Conservation (phyloP, 2,888 invertebrate species). For the Trichopria drosophilae region DNA sequence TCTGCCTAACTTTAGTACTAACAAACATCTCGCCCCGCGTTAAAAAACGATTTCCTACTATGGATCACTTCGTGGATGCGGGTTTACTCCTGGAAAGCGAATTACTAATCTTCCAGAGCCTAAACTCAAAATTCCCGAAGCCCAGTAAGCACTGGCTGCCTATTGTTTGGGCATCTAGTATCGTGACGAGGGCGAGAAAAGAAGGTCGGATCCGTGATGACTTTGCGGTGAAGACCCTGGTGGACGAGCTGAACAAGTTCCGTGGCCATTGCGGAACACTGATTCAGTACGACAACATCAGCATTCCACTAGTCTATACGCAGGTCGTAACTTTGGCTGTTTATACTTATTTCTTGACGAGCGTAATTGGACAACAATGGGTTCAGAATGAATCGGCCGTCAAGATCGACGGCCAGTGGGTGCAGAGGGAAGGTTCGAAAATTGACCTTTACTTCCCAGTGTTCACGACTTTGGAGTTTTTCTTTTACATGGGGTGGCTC, state of each 20-base stretch:
- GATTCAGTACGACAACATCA: constrained; percentile 62
- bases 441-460: constrained; percentile 89
- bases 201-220: constrained; percentile 88
- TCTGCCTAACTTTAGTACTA: constrained; percentile 85
- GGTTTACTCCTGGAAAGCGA: constrained; percentile 83
- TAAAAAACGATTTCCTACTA: constrained; percentile 84
- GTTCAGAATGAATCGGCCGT: constrained; percentile 64
- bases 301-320: constrained; percentile 63
- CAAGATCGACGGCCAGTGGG: no score
- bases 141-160: constrained; percentile 90
- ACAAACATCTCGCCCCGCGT: constrained; percentile 85
- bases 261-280: constrained; percentile 61
- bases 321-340: constrained; percentile 88
- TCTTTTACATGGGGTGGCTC: constrained; percentile 88
- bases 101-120: constrained; percentile 73
- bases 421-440: constrained; percentile 53
- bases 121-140: constrained; percentile 80
- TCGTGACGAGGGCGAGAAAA: constrained; percentile 85
- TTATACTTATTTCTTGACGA: constrained; percentile 87
- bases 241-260: constrained; percentile 66
- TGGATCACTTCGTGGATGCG: constrained; percentile 82
- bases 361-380: constrained; percentile 89
- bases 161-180: constrained; percentile 89
- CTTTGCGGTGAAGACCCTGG: constrained; percentile 87
- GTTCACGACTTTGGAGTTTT: constrained; percentile 86